Evolutionary conservation across 64 coral and sea anemone genomes (phyloP).

Genomic region (Dendronephthya gigantea): DNA sequence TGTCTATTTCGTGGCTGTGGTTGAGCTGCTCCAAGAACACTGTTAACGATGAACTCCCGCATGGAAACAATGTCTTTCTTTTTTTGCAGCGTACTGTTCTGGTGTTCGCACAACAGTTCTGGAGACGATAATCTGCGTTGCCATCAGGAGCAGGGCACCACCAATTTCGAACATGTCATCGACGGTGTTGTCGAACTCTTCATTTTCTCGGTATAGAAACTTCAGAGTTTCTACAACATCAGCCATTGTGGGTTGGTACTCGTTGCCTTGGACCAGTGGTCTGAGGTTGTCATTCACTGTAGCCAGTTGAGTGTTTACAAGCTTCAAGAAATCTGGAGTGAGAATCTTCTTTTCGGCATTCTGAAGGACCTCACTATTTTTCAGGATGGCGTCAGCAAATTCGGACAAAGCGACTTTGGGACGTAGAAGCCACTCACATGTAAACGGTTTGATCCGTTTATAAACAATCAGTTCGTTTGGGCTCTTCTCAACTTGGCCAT

Average conservation of each 20-base stretch:
- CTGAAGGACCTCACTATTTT: not conserved
- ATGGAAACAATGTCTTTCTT: too few relatives aligned
- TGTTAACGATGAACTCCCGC: too few relatives aligned
- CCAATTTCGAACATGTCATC: not conserved
- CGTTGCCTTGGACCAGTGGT: not conserved
- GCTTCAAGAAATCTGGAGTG: not conserved
- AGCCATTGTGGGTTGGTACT: not conserved
- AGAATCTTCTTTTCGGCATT: not conserved
- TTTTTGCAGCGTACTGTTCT: not conserved
- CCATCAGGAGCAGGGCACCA: not conserved
- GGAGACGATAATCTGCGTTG: not conserved
- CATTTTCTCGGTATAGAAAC: not conserved
- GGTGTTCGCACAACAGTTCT: not conserved
- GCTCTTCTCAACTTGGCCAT: not conserved
- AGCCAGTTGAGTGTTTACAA: not conserved
- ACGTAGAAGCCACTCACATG: not conserved
- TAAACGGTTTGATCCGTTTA: not conserved
- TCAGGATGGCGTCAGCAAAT: not conserved
- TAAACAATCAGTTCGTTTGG: not conserved
- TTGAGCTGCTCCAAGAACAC: too few relatives aligned
- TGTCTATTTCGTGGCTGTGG: too few relatives aligned
- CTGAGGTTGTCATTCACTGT: not conserved
- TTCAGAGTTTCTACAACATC: not conserved
- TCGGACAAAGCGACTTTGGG: not conserved
- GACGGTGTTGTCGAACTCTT: not conserved